Evolutionary conservation across 2,113 vertebrate species (phyloP), one percentile per base, ranked within the genome.

Genomic region (Macroglossus sobrinus): DNA sequence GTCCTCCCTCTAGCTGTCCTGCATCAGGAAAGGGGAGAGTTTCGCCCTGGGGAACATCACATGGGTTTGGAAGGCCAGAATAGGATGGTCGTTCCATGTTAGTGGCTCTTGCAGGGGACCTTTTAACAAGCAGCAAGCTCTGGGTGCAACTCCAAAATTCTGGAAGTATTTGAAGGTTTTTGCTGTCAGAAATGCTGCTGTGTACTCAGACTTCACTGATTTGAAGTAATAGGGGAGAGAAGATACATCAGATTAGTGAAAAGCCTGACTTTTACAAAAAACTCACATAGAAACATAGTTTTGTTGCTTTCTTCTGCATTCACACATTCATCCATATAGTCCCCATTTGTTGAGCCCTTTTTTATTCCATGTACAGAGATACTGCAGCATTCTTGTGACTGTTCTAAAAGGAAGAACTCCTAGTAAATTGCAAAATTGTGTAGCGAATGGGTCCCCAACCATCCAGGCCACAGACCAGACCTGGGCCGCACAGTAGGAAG

Each of bases 1-100:
- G 40, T 30, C 64, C 50, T 86, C 38, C 43, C 43, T 64, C 66
- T 26, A 63, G 11, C 66, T 26, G 19, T 26, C 5, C 38, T 26
- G 1, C 13, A 4, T 64, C 10, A 4, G 38, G 35, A n/a, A 13
- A 4, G 6, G 33, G 2, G 12, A 68, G 64, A 69, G 63, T 12
- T 47, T n/a, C 8, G 50, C 50, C 16, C 30, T 24, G 3, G 53
- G 28, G 40, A 79, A 18, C 64, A 33, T 22, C 80, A 1, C 6
- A 4, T 69, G 80, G 72, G 35, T 22, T 64, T 11, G 0, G 8
- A 19, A 9, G 55, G 38, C 64, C 0, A 1, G 63, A 63, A 63
- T 0, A 3, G 38, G 19, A 26, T 24, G 9, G 80, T 8, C 0
- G 0, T 33, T 55, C 63, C 14, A 7, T 12, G 3, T 18, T 26